A percentile compares a stretch with the other conserved stretches of the same genome.
phyloP scores from a whole-genome alignment of 2,113 vertebrate genomes.

The Tretioscincus oriximinensis region DNA sequence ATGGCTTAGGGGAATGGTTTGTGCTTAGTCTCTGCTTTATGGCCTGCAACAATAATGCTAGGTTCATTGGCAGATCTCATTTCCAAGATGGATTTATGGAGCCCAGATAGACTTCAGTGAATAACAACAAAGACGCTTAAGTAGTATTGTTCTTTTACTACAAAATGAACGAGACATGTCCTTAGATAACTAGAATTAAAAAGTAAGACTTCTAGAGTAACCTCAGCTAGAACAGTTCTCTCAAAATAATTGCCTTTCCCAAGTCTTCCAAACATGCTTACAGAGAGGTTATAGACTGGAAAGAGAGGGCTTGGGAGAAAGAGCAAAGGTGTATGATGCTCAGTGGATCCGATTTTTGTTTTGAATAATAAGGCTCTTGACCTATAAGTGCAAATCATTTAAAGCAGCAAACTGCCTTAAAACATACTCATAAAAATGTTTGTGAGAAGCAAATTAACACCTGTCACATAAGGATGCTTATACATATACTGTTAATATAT shows the following conservation, averaged over 20 bases:
- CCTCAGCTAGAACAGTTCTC: not conserved
- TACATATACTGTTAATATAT: not conserved
- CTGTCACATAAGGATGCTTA: not conserved
- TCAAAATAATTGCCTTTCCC: not conserved
- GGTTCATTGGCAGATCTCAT: too few relatives aligned
- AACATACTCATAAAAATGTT: not conserved
- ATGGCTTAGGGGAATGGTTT: too few relatives aligned
- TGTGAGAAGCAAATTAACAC: not conserved
- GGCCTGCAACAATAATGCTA: too few relatives aligned
- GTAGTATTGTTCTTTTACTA: not conserved
- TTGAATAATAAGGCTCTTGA: too few relatives aligned
- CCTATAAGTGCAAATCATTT: not conserved
- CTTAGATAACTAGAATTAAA: not conserved
- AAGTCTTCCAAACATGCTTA: not conserved
- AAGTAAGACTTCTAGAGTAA: not conserved
- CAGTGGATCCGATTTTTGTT: too few relatives aligned
- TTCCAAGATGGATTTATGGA: too few relatives aligned
- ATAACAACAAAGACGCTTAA: not conserved
- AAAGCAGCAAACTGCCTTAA: not conserved
- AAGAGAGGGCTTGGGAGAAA: too few relatives aligned
- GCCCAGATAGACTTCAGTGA: too few relatives aligned
- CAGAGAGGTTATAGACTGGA: too few relatives aligned
- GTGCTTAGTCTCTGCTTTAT: too few relatives aligned
- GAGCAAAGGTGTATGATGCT: too few relatives aligned
- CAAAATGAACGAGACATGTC: too few relatives aligned